Conservation (phyloP, 1,140 invertebrate genomes). For the Ceratosolen fusciceps region DNA sequence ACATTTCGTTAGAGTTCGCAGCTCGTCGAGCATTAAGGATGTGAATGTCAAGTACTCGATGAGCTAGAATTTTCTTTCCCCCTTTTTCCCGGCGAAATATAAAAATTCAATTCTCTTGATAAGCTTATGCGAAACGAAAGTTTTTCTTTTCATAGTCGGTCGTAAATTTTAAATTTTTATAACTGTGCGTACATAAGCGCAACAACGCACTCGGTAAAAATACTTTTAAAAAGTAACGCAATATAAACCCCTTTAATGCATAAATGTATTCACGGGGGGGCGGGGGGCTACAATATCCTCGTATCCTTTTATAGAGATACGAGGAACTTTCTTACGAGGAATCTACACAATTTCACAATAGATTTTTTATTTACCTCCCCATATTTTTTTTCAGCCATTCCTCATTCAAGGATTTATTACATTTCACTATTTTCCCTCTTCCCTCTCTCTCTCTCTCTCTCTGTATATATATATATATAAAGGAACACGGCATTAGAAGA, state of each 20-base stretch:
- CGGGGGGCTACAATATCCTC: neutral
- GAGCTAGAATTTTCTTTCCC: too few species aligned
- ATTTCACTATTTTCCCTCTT: too few species aligned
- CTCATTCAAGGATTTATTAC: too few species aligned
- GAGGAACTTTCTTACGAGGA: neutral
- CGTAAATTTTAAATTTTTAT: constrained; percentile 34
- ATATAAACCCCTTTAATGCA: constrained; percentile 26
- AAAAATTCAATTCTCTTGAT: neutral
- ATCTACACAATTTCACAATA: neutral
- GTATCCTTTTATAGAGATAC: neutral
- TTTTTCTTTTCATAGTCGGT: constrained; percentile 10
- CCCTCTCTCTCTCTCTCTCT: too few species aligned
- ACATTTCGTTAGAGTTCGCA: too few species aligned
- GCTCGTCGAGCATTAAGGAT: too few species aligned
- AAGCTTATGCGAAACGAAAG: neutral
- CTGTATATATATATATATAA: too few species aligned
- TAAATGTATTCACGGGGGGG: neutral
- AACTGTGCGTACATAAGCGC: neutral
- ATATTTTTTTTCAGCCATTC: too few species aligned
- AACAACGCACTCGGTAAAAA: neutral
- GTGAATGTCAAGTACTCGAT: too few species aligned
- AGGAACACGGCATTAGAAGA: too few species aligned
- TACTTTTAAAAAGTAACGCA: neutral
- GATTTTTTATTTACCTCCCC: too few species aligned
- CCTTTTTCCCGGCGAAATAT: too few species aligned